Evolutionary conservation across 2,113 vertebrate species (phyloP).

Genomic region (Etheostoma cragini): DNA sequence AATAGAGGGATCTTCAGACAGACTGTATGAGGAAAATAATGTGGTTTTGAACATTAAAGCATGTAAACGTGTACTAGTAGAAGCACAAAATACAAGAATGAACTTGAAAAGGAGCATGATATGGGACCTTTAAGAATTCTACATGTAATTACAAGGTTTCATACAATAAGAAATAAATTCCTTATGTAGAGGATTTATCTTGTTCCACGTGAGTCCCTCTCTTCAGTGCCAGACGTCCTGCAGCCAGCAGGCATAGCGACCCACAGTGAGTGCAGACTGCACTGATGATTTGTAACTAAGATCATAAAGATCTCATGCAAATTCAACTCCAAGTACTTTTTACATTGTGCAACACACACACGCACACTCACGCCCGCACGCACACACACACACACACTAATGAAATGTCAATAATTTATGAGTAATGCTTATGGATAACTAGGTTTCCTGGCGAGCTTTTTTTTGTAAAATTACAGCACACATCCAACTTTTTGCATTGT

Average conservation of each 20-base stretch:
- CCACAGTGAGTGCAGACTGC: neutral
- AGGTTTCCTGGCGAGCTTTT: neutral
- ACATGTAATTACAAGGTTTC: conserved; percentile 1
- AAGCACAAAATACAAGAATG: too few relatives aligned
- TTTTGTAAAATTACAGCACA: neutral
- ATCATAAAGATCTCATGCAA: conserved; percentile 1
- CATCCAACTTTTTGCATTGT: neutral
- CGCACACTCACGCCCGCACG: neutral
- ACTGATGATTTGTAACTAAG: neutral
- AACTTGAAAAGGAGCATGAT: too few relatives aligned
- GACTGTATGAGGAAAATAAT: too few relatives aligned
- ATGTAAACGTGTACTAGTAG: too few relatives aligned
- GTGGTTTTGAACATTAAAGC: too few relatives aligned
- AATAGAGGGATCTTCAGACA: too few relatives aligned
- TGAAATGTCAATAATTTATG: neutral
- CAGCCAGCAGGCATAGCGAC: neutral
- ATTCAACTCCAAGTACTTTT: neutral
- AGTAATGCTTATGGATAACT: neutral
- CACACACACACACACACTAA: neutral
- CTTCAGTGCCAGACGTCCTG: neutral
- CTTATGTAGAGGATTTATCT: neutral
- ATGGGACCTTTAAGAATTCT: neutral
- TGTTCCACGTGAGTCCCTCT: neutral
- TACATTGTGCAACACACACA: conserved; percentile 5
- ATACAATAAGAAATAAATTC: neutral